Percentiles rank a stretch among this genome's conserved stretches.
These are phyloP conservation scores for Ataeniobius toweri DNA, from an alignment of 2,797 vertebrate species.

Conservation along the genomic window DNA sequence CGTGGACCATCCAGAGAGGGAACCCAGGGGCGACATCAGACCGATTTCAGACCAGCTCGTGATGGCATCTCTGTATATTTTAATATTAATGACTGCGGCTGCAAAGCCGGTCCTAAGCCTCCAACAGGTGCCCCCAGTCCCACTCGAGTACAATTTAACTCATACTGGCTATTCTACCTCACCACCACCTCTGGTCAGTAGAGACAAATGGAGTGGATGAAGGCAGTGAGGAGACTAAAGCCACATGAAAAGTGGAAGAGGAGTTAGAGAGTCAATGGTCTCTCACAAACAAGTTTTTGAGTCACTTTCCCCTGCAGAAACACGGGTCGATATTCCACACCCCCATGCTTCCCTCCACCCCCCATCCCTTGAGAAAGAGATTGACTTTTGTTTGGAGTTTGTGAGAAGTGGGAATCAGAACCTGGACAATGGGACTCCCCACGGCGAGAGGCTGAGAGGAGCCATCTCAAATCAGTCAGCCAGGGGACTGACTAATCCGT, in stretches of 20 bases:
- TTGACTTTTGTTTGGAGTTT: slow-evolving; percentile 99
- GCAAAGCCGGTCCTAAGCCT: slow-evolving; percentile 77
- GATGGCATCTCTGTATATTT: slow-evolving; percentile 89
- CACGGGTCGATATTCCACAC: slow-evolving; percentile 88
- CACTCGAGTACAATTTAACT: slow-evolving; percentile 66
- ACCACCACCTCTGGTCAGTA: slow-evolving; percentile 42
- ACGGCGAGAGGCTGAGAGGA: slow-evolving; percentile 97
- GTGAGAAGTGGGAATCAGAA: slow-evolving; percentile 99
- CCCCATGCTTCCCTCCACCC: slow-evolving; percentile 72
- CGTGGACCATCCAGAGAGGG: slow-evolving; percentile 77
- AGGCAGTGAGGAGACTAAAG: slow-evolving; percentile 45
- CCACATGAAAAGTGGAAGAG: slow-evolving; percentile 57
- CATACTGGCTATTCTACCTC: slow-evolving; percentile 49
- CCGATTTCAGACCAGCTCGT: slow-evolving; percentile 86
- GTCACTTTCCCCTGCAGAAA: slow-evolving; percentile 94
- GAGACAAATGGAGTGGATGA: slow-evolving; percentile 63
- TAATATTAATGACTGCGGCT: slow-evolving; percentile 84
- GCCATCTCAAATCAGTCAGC: slow-evolving; percentile 99
- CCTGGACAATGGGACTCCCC: slow-evolving; percentile 99
- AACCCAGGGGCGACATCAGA: slow-evolving; percentile 85
- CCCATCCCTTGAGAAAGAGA: slow-evolving; percentile 96
- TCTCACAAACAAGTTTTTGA: slow-evolving; percentile 80
- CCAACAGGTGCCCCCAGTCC: slow-evolving; percentile 77
- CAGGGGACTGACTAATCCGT: slow-evolving; percentile 99
- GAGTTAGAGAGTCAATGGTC: slow-evolving; percentile 77